A percentile compares a stretch with the other conserved stretches of the same genome.
phyloP scores from a whole-genome alignment of 2,113 vertebrate genomes.

The Sardina pilchardus region DNA sequence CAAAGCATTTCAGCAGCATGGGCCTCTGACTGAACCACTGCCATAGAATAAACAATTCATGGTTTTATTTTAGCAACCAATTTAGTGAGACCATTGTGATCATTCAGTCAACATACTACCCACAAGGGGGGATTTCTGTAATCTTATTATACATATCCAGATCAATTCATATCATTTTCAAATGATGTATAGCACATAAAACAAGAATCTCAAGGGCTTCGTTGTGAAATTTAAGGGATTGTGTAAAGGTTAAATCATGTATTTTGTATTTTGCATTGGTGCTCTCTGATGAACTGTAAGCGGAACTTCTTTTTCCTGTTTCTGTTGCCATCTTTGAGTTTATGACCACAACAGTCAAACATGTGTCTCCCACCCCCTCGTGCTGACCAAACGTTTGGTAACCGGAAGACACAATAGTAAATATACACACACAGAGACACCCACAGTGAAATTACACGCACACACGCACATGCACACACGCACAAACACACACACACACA shows the following conservation, averaged over 20 bases:
- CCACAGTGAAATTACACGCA: constrained; percentile 18
- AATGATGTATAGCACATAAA: not conserved
- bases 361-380: constrained; percentile 46
- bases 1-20: not conserved
- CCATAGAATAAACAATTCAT: not conserved
- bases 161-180: not conserved
- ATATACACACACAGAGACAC: constrained; percentile 29
- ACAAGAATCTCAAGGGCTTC: not conserved
- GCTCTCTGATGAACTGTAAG: not conserved
- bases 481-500: not conserved
- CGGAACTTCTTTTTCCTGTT: constrained; percentile 35
- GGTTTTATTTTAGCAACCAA: not conserved
- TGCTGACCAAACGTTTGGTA: constrained; percentile 36
- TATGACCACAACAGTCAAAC: constrained; percentile 47
- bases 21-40: not conserved
- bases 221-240: not conserved
- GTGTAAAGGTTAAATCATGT: not conserved
- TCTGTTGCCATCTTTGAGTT: constrained; percentile 29
- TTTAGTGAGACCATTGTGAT: not conserved
- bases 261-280: not conserved
- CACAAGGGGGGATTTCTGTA: not conserved
- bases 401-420: constrained; percentile 32
- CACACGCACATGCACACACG: not conserved
- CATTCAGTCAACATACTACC: not conserved
- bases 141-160: not conserved